Base-by-base conservation (phyloP, 2,113 vertebrate genomes). In the Thunnus thynnus region DNA sequence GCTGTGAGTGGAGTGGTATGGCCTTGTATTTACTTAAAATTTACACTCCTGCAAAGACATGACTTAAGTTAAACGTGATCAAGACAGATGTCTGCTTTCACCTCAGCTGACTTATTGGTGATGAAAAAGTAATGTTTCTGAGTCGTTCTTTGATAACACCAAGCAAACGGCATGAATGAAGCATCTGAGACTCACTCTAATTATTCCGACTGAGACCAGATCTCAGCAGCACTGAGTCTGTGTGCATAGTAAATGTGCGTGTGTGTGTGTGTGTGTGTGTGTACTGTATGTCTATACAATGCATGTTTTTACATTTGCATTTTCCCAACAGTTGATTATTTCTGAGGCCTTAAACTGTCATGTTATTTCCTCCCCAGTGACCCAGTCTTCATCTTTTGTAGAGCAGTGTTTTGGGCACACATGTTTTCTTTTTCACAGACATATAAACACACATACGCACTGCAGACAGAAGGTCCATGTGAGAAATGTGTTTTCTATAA, bases 401-500 rank as follows among this genome's bases (percentile, higher is more conserved):
- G 27, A 56, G 12, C 25, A 65, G 32, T 0, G 47, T 70, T 48
- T 78, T 11, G 18, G 27, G 3, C 47, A 20, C 25, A 69, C 14
- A 32, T 20, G 13, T 25, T 58, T 10, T 30, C 27, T 3, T 58
- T 25, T n/a, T 55, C 9, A 57, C 25, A 78, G 16, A 70, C 14
- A 64, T 20, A 70, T 2, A 58, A 25, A 57, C 20, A 64, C 9
- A 25, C 78, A 76, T 13, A 55, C 8, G 3, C 17, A 56, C 20
- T 64, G 54, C 64, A 63, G 71, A 56, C 54, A 52, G 54, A 41
- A 32, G 56, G 61, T 73, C 70, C 66, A 51, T 72, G 62, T 78
- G 74, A 79, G 62, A 82, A 86, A 86, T 84, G 82, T 90, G 58
- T 83, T 91, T 91, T 72, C 86, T 84, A 69, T 85, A 83, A 80